Conservation (phyloP, 92 coral and sea anemone species). For the Zoanthus sociatus region DNA sequence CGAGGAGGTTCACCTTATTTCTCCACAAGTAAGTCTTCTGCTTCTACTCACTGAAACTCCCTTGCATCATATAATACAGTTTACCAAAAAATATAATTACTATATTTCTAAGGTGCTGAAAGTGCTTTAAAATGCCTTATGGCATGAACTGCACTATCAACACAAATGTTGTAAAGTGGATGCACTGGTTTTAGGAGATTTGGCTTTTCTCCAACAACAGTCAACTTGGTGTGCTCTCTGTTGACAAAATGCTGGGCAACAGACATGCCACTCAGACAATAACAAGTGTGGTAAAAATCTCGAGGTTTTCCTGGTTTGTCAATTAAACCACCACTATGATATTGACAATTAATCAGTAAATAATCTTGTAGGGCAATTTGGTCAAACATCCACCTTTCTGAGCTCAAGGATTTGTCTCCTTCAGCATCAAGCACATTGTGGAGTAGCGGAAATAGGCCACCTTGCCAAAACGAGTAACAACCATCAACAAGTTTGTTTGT, state of each 20-base stretch:
- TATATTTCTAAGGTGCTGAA: constrained; percentile 56
- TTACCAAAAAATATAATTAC: too few species aligned
- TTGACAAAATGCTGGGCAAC: constrained; percentile 93
- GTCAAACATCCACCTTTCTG: constrained; percentile 96
- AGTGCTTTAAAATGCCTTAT: constrained; percentile 73
- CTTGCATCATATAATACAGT: too few species aligned
- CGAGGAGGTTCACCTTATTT: too few species aligned
- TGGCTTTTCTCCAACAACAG: constrained; percentile 78
- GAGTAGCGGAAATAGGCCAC: constrained; percentile 93
- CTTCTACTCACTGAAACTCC: too few species aligned
- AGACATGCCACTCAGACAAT: constrained; percentile 95
- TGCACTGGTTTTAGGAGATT: constrained; percentile 86
- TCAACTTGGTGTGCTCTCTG: constrained; percentile 68
- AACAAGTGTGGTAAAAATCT: constrained; percentile 97
- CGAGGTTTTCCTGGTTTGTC: constrained; percentile 98
- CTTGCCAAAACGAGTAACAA: constrained; percentile 99
- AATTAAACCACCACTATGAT: constrained; percentile 88
- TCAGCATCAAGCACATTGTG: constrained; percentile 82
- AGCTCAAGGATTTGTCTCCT: constrained; percentile 69
- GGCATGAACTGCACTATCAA: constrained; percentile 83
- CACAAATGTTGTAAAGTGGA: constrained; percentile 88
- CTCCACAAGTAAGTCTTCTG: too few species aligned
- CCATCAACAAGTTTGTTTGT: constrained; percentile 99
- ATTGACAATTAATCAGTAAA: constrained; percentile 88
- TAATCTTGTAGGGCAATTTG: constrained; percentile 93